Percentiles rank a stretch among this genome's conserved stretches.
These are phyloP conservation scores for Plecotus auritus DNA, from an alignment of 2,113 vertebrate genomes.

Conservation along the genomic window DNA sequence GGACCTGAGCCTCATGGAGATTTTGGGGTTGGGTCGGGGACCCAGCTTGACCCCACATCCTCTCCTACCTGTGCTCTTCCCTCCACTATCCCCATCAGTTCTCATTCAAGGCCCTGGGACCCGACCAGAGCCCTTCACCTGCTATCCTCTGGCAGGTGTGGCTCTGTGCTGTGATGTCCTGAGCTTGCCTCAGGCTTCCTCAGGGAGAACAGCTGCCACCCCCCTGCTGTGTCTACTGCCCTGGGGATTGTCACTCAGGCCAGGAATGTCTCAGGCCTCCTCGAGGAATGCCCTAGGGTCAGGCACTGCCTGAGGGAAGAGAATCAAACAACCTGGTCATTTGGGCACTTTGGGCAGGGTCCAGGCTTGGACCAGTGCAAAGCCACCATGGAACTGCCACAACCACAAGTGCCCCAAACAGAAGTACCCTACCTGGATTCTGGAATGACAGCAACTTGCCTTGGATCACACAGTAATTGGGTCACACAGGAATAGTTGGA, in stretches of 20 bases:
- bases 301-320: conserved; percentile 1
- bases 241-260: conserved; percentile 57
- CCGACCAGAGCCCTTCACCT: not conserved
- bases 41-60: not conserved
- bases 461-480: not conserved
- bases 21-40: not conserved
- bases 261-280: conserved; percentile 60
- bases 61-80: not conserved
- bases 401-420: not conserved
- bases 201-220: conserved; percentile 44
- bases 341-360: not conserved
- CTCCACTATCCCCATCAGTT: not conserved
- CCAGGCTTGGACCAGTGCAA: not conserved
- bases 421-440: not conserved
- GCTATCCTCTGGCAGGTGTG: not conserved
- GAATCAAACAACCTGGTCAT: conserved; percentile 36
- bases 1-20: not conserved
- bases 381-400: not conserved
- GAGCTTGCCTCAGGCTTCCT: not conserved
- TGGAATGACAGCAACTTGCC: not conserved
- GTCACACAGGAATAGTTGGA: not conserved
- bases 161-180: not conserved
- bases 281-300: conserved; percentile 47
- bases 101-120: not conserved
- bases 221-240: conserved; percentile 41